These are phyloP conservation scores for Cryptoprocta ferox DNA, from an alignment of 2,797 vertebrate species.

Conservation along the genomic window DNA sequence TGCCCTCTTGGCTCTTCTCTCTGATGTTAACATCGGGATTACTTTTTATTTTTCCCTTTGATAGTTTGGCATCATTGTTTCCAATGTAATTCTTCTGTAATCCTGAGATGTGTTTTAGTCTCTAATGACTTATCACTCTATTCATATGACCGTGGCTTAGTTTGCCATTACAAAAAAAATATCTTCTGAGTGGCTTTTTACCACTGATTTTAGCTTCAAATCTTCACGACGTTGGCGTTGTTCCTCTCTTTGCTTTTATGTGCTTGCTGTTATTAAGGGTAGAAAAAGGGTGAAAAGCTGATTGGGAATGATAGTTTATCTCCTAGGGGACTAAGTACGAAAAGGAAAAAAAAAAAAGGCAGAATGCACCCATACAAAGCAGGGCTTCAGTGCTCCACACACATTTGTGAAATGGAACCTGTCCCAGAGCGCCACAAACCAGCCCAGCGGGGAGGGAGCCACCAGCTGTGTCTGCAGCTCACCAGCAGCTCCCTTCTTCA, in stretches of 20 bases:
- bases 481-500: accelerated
- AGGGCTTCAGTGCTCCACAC: background rate
- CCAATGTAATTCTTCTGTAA: background rate
- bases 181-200: background rate
- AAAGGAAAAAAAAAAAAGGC: background rate
- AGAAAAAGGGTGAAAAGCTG: background rate
- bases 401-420: background rate
- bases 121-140: background rate
- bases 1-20: conserved; percentile 23
- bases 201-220: background rate
- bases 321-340: background rate
- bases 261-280: background rate
- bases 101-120: background rate
- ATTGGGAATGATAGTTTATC: conserved; percentile 1
- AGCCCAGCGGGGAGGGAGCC: accelerated
- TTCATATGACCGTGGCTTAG: background rate
- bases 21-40: background rate
- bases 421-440: background rate
- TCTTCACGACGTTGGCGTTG: background rate
- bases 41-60: background rate
- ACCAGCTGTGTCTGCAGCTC: background rate
- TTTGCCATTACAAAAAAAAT: background rate
- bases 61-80: conserved; percentile 33
- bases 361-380: background rate
- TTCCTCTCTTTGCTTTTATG: background rate